A percentile compares a stretch with the other conserved stretches of the same genome.
Evolutionary conservation across 2,797 vertebrate species (phyloP).

Genomic region (Tragopan temminckii): DNA sequence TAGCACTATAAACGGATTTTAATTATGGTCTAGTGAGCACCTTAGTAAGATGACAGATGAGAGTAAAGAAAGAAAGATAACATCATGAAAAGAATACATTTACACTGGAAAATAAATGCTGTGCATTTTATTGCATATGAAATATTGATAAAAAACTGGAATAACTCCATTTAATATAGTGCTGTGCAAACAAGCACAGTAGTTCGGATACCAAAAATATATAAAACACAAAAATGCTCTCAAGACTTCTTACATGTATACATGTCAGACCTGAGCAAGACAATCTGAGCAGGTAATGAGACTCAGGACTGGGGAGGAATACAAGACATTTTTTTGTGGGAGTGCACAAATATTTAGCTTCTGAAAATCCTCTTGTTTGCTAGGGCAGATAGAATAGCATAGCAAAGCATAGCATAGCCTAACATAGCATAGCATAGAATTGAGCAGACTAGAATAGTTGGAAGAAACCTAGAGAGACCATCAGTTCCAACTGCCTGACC

Average conservation of each 20-base stretch:
- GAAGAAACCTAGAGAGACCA: neutral
- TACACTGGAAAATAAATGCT: neutral
- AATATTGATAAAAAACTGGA: slow-evolving; percentile 14
- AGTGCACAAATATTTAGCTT: neutral
- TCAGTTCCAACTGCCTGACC: neutral
- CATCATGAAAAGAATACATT: neutral
- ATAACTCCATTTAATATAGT: neutral
- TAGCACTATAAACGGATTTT: neutral
- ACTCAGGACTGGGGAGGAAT: neutral
- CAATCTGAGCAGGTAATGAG: neutral
- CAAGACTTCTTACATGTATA: neutral
- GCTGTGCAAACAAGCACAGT: neutral
- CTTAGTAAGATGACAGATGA: neutral
- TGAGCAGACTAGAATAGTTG: neutral
- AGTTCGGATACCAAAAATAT: neutral
- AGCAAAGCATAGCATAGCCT: neutral
- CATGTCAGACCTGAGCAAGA: neutral
- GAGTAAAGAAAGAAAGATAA: neutral
- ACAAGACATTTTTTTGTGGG: neutral
- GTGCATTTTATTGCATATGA: neutral
- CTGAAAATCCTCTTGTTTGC: neutral
- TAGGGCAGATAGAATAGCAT: neutral
- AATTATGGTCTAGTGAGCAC: neutral
- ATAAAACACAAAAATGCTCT: neutral
- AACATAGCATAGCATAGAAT: neutral